These are phyloP conservation scores for Syngnathoides biaculeatus DNA, from an alignment of 2,113 vertebrate species.

Conservation along the genomic window DNA sequence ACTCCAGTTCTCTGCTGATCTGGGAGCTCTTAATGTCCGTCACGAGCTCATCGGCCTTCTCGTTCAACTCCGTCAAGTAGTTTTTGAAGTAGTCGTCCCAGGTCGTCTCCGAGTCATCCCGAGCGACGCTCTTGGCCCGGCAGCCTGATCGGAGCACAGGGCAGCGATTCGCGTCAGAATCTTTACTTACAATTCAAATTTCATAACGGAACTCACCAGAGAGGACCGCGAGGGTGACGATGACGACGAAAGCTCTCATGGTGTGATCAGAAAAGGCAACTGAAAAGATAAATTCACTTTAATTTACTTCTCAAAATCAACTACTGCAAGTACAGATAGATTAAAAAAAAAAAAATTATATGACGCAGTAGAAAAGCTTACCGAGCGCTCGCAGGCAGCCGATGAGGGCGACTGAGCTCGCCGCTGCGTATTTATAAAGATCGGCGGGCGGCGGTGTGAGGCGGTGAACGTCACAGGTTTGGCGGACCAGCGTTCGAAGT, in stretches of 20 bases:
- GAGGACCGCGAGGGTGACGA: conserved; percentile 56
- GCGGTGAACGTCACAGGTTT: conserved; percentile 37
- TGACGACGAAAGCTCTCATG: conserved; percentile 65
- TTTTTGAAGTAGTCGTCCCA: conserved; percentile 69
- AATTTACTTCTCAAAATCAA: background rate
- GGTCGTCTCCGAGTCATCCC: conserved; percentile 13
- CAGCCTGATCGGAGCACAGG: conserved; percentile 50
- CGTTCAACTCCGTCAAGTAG: conserved; percentile 52
- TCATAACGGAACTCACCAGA: conserved; percentile 57
- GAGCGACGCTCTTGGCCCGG: conserved; percentile 42
- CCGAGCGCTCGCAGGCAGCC: conserved; percentile 30
- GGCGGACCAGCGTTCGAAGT: conserved; percentile 61
- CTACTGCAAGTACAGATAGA: background rate
- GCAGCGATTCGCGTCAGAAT: background rate
- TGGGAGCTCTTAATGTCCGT: conserved; percentile 47
- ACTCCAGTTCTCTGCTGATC: conserved; percentile 73
- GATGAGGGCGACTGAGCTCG: background rate
- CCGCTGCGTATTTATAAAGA: conserved; percentile 56
- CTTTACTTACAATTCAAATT: too few species aligned
- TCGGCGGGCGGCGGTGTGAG: conserved; percentile 14
- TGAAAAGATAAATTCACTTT: conserved; percentile 24
- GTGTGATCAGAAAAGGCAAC: conserved; percentile 38
- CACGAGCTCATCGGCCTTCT: conserved; percentile 39
- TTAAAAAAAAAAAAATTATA: background rate
- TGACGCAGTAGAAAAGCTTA: conserved; percentile 1